These are phyloP conservation scores for Metopia argyrocephala DNA, from an alignment of 2,888 invertebrate species.

Conservation along the genomic window DNA sequence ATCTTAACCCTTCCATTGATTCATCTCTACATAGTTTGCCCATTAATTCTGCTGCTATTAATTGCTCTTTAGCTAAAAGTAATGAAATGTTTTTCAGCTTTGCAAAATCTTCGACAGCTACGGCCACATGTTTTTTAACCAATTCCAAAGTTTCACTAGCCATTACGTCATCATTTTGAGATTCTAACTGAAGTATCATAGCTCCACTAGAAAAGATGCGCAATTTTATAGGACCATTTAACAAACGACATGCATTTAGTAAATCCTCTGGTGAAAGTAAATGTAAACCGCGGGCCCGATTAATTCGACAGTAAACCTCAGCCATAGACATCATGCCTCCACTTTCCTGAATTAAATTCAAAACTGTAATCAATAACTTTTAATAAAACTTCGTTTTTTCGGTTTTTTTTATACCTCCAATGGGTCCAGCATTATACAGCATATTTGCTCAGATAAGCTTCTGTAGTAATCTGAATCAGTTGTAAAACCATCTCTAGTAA, in stretches of 20 bases:
- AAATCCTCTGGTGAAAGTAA: constrained; percentile 98
- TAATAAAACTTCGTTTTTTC: neutral
- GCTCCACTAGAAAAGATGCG: constrained; percentile 96
- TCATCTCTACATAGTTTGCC: constrained; percentile 96
- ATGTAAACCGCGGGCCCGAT: constrained; percentile 96
- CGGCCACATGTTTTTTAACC: constrained; percentile 83
- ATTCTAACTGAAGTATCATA: constrained; percentile 91
- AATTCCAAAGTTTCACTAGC: constrained; percentile 83
- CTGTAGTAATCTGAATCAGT: constrained; percentile 91
- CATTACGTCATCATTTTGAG: constrained; percentile 85
- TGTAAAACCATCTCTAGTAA: constrained; percentile 93
- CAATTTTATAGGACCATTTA: constrained; percentile 85
- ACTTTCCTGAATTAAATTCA: constrained; percentile 82
- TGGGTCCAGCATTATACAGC: constrained; percentile 88
- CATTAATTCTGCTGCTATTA: constrained; percentile 90
- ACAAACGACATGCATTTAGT: constrained; percentile 90
- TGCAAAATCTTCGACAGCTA: constrained; percentile 93
- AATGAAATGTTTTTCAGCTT: constrained; percentile 90
- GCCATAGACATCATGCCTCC: constrained; percentile 98
- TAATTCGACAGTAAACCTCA: constrained; percentile 97
- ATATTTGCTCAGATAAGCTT: constrained; percentile 91
- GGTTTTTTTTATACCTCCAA: constrained; percentile 82
- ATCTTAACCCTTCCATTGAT: constrained; percentile 94
- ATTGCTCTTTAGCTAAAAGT: constrained; percentile 92
- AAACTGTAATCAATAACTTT: neutral